Evolutionary conservation across 2,113 vertebrate species (phyloP).

Genomic region (Pangasianodon gigas): DNA sequence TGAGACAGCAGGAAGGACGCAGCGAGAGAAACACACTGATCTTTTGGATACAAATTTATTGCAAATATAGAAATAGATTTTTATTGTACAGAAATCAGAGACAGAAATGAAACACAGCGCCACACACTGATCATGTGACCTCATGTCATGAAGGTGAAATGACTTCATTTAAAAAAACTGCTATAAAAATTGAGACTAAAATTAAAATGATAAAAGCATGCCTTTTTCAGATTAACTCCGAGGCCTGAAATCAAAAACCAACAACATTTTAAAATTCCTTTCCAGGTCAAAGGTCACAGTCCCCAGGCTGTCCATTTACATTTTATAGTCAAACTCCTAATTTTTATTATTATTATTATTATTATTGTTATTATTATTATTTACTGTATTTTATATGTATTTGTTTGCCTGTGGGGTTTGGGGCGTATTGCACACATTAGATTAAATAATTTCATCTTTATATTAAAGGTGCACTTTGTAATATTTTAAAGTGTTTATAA

Average conservation of each 20-base stretch:
- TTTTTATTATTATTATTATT: not conserved
- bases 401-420: not conserved
- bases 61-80: slow-evolving; percentile 62
- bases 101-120: slow-evolving; percentile 41
- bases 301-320: not conserved
- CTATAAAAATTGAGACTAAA: not conserved
- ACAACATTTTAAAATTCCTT: not conserved
- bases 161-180: not conserved
- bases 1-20: not conserved
- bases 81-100: slow-evolving; percentile 58
- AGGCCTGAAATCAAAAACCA: not conserved
- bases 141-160: not conserved
- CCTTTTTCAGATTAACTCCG: not conserved
- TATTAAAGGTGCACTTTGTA: not conserved
- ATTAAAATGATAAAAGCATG: not conserved
- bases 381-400: not conserved
- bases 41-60: slow-evolving; percentile 57
- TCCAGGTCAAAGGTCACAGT: slow-evolving; percentile 7
- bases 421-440: not conserved
- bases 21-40: not conserved
- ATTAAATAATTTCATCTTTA: not conserved
- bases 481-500: not conserved
- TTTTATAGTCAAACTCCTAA: not conserved
- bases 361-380: not conserved
- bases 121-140: not conserved